phyloP scores from a whole-genome alignment of 2,113 vertebrate species.

The Rousettus leschenaultii region DNA sequence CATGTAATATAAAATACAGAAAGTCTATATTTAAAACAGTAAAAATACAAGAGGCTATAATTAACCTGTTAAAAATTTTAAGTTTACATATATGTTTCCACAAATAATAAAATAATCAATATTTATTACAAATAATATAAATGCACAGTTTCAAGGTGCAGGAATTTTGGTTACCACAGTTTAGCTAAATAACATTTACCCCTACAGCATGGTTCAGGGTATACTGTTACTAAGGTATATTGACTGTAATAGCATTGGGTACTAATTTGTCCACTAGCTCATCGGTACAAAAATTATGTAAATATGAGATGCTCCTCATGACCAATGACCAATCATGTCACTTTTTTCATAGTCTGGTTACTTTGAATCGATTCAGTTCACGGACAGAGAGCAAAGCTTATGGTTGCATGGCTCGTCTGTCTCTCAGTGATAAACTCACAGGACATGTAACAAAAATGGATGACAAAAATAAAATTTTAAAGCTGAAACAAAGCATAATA shows the following conservation, averaged over 20 bases:
- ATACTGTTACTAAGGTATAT: background rate
- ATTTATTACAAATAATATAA: background rate
- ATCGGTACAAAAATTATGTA: background rate
- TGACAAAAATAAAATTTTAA: background rate
- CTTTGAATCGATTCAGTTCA: background rate
- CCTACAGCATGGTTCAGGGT: background rate
- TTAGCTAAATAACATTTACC: background rate
- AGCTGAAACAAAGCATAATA: background rate
- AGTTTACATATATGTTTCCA: background rate
- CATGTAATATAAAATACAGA: background rate
- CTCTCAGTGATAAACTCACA: background rate
- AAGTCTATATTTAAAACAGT: background rate
- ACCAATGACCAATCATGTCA: background rate
- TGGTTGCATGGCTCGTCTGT: background rate
- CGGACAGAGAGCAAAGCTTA: fast-evolving
- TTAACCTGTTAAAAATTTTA: background rate
- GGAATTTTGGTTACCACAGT: background rate
- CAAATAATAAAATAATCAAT: background rate
- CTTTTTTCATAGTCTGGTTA: background rate
- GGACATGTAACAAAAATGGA: background rate
- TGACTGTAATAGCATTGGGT: background rate
- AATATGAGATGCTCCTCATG: background rate
- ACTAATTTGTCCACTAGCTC: background rate
- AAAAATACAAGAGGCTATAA: background rate
- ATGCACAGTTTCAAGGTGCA: background rate